A percentile compares a stretch with the other conserved stretches of the same genome.
Evolutionary conservation across 2,888 invertebrate genomes (phyloP).

Genomic region (Lacanobia oleracea): DNA sequence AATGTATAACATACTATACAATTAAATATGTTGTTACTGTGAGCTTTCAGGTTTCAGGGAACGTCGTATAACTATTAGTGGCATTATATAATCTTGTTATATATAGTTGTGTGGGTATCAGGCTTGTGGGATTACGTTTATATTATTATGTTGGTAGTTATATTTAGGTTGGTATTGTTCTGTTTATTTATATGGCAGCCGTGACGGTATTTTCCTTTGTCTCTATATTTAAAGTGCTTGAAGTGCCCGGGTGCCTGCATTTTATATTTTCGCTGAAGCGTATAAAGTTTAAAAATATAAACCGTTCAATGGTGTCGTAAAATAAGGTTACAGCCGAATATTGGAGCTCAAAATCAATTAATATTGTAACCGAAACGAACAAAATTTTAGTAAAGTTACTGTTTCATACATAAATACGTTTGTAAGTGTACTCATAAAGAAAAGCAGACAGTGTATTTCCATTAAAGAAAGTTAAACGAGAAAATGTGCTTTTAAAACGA

Average conservation of each 20-base stretch:
- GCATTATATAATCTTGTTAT: slow-evolving; percentile 49
- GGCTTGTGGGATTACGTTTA: slow-evolving; percentile 31
- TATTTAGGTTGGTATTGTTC: slow-evolving; percentile 41
- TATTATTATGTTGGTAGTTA: slow-evolving; percentile 30
- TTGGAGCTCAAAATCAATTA: slow-evolving; percentile 13
- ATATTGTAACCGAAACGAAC: not conserved
- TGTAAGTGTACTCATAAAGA: not conserved
- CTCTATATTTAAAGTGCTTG: slow-evolving; percentile 53
- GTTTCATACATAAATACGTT: not conserved
- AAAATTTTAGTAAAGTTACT: not conserved
- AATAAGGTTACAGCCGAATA: slow-evolving; percentile 13
- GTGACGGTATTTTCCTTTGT: slow-evolving; percentile 52
- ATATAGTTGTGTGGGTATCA: slow-evolving; percentile 30
- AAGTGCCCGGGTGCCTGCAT: slow-evolving; percentile 34
- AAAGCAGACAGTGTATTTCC: slow-evolving; percentile 15
- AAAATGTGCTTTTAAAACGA: slow-evolving; percentile 33
- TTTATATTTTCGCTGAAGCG: slow-evolving; percentile 37
- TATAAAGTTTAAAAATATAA: slow-evolving; percentile 31
- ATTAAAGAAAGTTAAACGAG: slow-evolving; percentile 48
- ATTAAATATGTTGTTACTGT: slow-evolving; percentile 76
- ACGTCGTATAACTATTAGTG: slow-evolving; percentile 53
- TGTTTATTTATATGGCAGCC: slow-evolving; percentile 53
- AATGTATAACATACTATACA: slow-evolving; percentile 77
- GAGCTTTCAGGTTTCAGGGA: slow-evolving; percentile 68
- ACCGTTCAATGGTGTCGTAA: slow-evolving; percentile 24